phyloP scores from a whole-genome alignment of 2,113 vertebrate genomes.

The Nothobranchius kuhntae region DNA sequence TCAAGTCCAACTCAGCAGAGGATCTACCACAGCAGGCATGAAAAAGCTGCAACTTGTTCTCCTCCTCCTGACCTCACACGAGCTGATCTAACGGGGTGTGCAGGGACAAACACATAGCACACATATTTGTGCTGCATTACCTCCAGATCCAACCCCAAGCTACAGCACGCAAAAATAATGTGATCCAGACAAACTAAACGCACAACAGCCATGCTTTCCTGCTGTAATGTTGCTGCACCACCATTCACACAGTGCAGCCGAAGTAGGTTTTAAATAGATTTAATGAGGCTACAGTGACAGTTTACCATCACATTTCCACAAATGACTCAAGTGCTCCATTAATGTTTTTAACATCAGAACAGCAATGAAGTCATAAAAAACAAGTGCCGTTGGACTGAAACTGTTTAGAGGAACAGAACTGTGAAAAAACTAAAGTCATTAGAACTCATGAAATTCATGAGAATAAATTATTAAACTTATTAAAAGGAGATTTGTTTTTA shows the following conservation, averaged over 20 bases:
- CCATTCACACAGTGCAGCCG: conserved; percentile 8
- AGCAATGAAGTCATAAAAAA: conserved; percentile 4
- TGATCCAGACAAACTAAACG: conserved; percentile 7
- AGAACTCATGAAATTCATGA: not conserved
- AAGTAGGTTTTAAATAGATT: conserved; percentile 19
- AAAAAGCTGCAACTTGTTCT: conserved; percentile 22
- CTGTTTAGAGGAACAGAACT: not conserved
- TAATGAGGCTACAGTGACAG: conserved; percentile 23
- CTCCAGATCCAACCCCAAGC: conserved; percentile 22
- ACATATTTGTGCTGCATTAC: not conserved
- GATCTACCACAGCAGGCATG: not conserved
- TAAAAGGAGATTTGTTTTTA: not conserved
- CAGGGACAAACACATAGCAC: conserved; percentile 1
- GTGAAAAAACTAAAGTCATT: not conserved
- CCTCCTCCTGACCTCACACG: conserved; percentile 2
- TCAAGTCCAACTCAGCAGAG: too few species aligned
- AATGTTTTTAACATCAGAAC: not conserved
- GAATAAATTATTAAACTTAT: not conserved
- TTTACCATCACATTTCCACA: conserved; percentile 3
- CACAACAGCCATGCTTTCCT: not conserved
- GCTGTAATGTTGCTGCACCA: conserved; percentile 21
- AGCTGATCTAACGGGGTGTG: conserved; percentile 16
- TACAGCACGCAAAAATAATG: conserved; percentile 7
- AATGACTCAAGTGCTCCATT: not conserved
- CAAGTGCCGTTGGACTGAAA: not conserved